Conservation (phyloP, 1,140 invertebrate species). For the Lordiphosa collinella region DNA sequence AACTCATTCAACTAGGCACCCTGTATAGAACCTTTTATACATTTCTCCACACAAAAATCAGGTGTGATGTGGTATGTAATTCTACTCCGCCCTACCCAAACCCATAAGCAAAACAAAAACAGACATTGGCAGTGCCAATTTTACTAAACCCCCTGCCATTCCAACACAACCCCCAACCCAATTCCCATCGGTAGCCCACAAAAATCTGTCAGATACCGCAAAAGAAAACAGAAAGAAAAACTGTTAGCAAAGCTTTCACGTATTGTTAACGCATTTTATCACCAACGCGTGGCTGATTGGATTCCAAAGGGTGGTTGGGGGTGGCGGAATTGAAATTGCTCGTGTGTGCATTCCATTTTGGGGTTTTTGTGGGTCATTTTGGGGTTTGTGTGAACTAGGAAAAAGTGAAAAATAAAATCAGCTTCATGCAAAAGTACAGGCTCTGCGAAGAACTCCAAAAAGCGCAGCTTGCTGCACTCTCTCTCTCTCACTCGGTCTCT, state of each 20-base stretch:
- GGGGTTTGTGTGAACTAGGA: slow-evolving; percentile 1
- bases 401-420: not conserved
- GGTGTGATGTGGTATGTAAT: slow-evolving; percentile 41
- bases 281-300: slow-evolving; percentile 76
- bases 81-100: slow-evolving; percentile 7
- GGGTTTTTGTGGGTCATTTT: slow-evolving; percentile 2
- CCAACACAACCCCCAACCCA: not conserved
- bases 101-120: slow-evolving; percentile 10
- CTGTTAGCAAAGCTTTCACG: slow-evolving; percentile 73
- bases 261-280: slow-evolving; percentile 77
- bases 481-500: slow-evolving; percentile 9
- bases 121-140: slow-evolving; percentile 28
- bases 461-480: slow-evolving; percentile 18
- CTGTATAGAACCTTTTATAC: not conserved
- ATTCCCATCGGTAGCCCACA: slow-evolving; percentile 49
- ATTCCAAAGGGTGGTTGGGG: slow-evolving; percentile 33
- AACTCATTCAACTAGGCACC: not conserved
- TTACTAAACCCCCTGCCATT: slow-evolving; percentile 6
- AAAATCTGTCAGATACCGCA: slow-evolving; percentile 75
- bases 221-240: slow-evolving; percentile 50
- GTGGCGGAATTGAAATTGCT: slow-evolving; percentile 34
- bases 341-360: slow-evolving; percentile 6
- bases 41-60: slow-evolving; percentile 32
- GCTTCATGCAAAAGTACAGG: slow-evolving; percentile 41
- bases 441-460: slow-evolving; percentile 41